Evolutionary conservation across 2,888 invertebrate species (phyloP), one percentile per base, ranked within the genome.

Genomic region (Acleris literana): DNA sequence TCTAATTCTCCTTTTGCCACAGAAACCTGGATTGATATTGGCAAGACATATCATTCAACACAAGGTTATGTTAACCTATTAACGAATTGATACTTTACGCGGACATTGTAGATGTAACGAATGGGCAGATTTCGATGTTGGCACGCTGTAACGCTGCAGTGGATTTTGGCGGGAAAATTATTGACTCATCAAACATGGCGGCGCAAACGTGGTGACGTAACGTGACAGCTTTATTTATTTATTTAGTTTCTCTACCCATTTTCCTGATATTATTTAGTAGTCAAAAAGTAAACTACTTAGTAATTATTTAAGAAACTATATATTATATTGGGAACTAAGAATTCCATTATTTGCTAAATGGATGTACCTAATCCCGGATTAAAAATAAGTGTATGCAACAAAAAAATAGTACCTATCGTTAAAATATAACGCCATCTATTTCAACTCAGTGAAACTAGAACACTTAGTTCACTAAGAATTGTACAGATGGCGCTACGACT

Each of bases 111-210:
- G 68, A 57, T 44, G 58, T 33, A 11, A 33, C 49, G 39, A 20
- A 22, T 56, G 51, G 18, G 22, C 46, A 51, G 48, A 65, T 56
- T 56, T 44, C 33, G 20, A 61, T 52, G 61, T 88, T 89, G 89
- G 90, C 87, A 88, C 83, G 72, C 71, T 70, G 73, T 81, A 80
- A 18, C 78, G 76, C 82, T 82, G 79, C 76, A 73, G 75, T 77
- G 74, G 71, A 72, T 83, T 87, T 89, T 85, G 87, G 87, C 85
- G 86, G 83, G 77, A 86, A 86, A 86, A 81, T 83, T 81, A 80
- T 77, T 72, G 75, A 80, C 79, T 80, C 80, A 78, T 82, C 76
- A 77, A 77, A 61, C 65, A 56, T 61, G 59, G 39, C 18, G 39
- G 20, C 51, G 43, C 44, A 54, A 55, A 60, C 53, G 43, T 39